These are phyloP conservation scores for Mobula hypostoma DNA, from an alignment of 2,113 vertebrate genomes.

Conservation along the genomic window DNA sequence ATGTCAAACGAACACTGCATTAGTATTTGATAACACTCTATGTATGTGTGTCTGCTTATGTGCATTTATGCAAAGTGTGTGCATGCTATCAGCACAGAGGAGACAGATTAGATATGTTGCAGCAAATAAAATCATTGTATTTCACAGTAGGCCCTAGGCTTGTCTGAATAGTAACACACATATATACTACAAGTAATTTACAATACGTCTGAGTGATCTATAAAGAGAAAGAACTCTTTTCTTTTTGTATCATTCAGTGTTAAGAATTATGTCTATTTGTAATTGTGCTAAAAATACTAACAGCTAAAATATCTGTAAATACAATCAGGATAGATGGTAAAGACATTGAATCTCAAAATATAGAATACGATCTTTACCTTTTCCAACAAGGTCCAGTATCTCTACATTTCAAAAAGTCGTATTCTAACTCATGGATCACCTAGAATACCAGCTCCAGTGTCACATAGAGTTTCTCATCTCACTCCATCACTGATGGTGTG, in stretches of 20 bases:
- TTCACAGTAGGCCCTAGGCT: neutral
- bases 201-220: neutral
- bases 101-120: too few relatives aligned
- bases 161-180: neutral
- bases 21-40: too few relatives aligned
- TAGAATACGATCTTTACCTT: neutral
- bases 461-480: neutral
- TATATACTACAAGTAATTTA: neutral
- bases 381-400: neutral
- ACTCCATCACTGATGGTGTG: neutral
- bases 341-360: neutral
- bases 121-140: too few relatives aligned
- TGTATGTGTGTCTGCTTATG: too few relatives aligned
- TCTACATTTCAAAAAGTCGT: neutral
- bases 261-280: neutral
- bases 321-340: neutral
- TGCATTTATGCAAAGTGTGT: too few relatives aligned
- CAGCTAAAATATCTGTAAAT: neutral
- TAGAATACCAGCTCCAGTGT: neutral
- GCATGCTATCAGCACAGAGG: too few relatives aligned
- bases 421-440: neutral
- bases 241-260: neutral
- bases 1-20: too few relatives aligned
- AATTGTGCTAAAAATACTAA: neutral
- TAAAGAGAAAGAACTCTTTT: neutral